These are phyloP conservation scores for Nyleta sp. DNA, from an alignment of 2,888 invertebrate genomes.

Conservation along the genomic window DNA sequence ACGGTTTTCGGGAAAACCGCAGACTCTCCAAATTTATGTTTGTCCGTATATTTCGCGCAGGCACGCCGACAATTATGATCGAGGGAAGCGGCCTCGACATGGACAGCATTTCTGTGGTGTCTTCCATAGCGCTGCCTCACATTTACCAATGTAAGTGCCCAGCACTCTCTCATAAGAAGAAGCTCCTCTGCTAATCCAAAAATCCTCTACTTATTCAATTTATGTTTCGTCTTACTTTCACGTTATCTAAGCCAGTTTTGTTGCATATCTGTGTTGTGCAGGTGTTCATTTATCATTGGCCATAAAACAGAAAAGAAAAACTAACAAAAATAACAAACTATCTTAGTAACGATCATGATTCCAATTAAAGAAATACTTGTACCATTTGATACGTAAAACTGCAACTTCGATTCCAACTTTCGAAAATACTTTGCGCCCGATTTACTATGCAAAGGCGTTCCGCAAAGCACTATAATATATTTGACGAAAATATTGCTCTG, in stretches of 20 bases:
- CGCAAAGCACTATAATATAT: too few species aligned
- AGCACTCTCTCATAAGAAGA: slow-evolving; percentile 49
- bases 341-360: too few species aligned
- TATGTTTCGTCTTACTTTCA: slow-evolving; percentile 22
- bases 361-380: neutral
- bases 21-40: slow-evolving; percentile 66
- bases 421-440: too few species aligned
- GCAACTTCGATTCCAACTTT: too few species aligned
- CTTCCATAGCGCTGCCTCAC: slow-evolving; percentile 87
- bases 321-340: neutral
- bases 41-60: slow-evolving; percentile 77
- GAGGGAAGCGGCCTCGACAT: slow-evolving; percentile 87
- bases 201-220: slow-evolving; percentile 33
- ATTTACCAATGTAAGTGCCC: slow-evolving; percentile 88
- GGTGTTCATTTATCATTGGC: slow-evolving; percentile 10
- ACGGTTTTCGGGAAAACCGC: slow-evolving; percentile 42
- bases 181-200: slow-evolving; percentile 18
- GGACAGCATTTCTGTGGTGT: slow-evolving; percentile 88
- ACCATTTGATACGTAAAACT: too few species aligned
- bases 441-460: too few species aligned
- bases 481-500: slow-evolving; percentile 1
- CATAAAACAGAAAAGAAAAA: neutral
- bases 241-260: slow-evolving; percentile 27
- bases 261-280: slow-evolving; percentile 44
- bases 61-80: slow-evolving; percentile 82